Conservation (phyloP, 2,888 invertebrate species). For the Drosophila yooni region DNA sequence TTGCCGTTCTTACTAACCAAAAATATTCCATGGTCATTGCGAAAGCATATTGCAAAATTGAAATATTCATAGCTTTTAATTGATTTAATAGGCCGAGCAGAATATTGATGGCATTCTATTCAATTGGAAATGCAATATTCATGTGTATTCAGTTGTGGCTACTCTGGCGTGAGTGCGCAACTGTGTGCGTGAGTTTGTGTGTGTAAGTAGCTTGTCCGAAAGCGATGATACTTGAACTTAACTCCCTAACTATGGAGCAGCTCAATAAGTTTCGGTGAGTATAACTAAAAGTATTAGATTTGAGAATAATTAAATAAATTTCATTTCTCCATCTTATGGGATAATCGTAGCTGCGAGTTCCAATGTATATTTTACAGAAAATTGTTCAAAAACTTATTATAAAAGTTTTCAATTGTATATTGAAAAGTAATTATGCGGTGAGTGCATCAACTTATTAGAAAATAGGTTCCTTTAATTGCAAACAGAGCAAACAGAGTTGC, state of each 20-base stretch:
- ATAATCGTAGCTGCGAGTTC: not conserved
- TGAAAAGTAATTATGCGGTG: not conserved
- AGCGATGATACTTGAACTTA: slow-evolving; percentile 17
- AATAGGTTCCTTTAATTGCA: not conserved
- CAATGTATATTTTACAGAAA: not conserved
- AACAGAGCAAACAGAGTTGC: not conserved
- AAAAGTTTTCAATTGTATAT: not conserved
- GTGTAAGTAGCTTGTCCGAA: slow-evolving; percentile 15
- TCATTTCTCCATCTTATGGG: not conserved
- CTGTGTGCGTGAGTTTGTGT: slow-evolving; percentile 1
- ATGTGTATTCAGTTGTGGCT: slow-evolving; percentile 18
- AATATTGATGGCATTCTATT: slow-evolving; percentile 24
- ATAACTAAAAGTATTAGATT: not conserved
- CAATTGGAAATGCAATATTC: slow-evolving; percentile 20
- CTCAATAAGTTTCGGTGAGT: not conserved
- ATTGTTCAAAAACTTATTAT: not conserved
- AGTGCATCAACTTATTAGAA: not conserved
- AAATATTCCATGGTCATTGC: slow-evolving; percentile 19
- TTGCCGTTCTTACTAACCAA: slow-evolving; percentile 48
- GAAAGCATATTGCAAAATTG: slow-evolving; percentile 45
- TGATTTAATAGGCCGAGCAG: slow-evolving; percentile 55
- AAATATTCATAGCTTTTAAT: slow-evolving; percentile 70
- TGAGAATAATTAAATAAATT: not conserved
- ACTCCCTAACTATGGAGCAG: not conserved
- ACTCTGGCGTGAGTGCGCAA: not conserved